Evolutionary conservation across 2,888 invertebrate species (phyloP).

Genomic region (Dicranocentrus wangi): DNA sequence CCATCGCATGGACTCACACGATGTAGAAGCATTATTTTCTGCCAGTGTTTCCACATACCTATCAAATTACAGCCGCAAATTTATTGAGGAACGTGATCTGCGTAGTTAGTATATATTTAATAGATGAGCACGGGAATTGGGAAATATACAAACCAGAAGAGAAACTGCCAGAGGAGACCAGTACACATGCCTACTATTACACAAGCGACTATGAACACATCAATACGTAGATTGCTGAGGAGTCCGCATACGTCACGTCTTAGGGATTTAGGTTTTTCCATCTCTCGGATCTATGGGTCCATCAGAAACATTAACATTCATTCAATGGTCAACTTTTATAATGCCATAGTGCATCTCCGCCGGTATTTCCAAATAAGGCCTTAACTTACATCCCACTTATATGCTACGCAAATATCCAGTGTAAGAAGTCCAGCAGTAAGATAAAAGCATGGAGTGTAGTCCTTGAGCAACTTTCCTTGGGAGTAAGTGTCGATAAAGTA

Average conservation of each 20-base stretch:
- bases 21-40: constrained; percentile 66
- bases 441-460: constrained; percentile 88
- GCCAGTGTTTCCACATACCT: constrained; percentile 85
- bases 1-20: constrained; percentile 76
- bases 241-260: constrained; percentile 82
- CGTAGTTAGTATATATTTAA: background rate
- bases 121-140: too few relatives aligned
- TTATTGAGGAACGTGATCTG: too few relatives aligned
- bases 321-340: constrained; percentile 50
- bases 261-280: constrained; percentile 72
- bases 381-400: constrained; percentile 72
- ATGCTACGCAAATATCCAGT: constrained; percentile 69
- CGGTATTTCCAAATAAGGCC: too few relatives aligned
- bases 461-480: constrained; percentile 80
- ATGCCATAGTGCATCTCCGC: too few relatives aligned
- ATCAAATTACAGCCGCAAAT: constrained; percentile 11
- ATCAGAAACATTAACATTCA: constrained; percentile 6
- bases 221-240: constrained; percentile 80
- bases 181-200: constrained; percentile 88
- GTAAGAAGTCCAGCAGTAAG: constrained; percentile 76
- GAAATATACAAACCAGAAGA: constrained; percentile 81
- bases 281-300: constrained; percentile 74
- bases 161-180: constrained; percentile 89
- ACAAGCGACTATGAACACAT: constrained; percentile 87
- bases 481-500: constrained; percentile 85